Conservation (phyloP, 23 tunicate species). For the Clavelina lepadiformis region DNA sequence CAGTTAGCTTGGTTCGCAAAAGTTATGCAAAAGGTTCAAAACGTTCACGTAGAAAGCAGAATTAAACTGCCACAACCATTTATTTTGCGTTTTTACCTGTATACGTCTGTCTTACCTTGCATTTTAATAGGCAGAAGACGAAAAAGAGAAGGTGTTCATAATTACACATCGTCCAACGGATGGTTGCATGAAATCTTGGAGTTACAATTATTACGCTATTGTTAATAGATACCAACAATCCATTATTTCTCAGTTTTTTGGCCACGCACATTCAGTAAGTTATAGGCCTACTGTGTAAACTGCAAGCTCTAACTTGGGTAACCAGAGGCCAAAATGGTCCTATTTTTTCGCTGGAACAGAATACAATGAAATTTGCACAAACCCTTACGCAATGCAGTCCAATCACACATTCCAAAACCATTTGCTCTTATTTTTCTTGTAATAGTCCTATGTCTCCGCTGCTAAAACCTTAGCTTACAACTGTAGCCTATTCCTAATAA, state of each 20-base stretch:
- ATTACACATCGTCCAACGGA: slow-evolving; percentile 89
- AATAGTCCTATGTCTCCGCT: no score
- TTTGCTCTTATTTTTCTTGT: no score
- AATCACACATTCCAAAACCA: no score
- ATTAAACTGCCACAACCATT: not conserved
- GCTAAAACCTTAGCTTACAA: no score
- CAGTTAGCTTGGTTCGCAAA: slow-evolving; percentile 76
- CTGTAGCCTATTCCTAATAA: no score
- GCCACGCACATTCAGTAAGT: slow-evolving; percentile 83
- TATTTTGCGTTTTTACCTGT: not conserved
- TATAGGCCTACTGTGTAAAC: no score
- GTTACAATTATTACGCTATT: slow-evolving; percentile 70
- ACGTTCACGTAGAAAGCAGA: no score
- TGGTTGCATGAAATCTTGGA: slow-evolving; percentile 81
- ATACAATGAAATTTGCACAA: no score
- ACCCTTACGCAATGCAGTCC: no score
- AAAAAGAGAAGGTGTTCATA: slow-evolving; percentile 67
- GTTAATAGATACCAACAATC: slow-evolving; percentile 61
- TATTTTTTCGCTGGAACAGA: no score
- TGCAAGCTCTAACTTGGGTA: no score
- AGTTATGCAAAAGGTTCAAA: slow-evolving; percentile 37
- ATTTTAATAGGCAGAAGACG: slow-evolving; percentile 75
- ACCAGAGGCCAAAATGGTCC: no score
- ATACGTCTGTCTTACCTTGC: not conserved
- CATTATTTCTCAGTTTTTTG: slow-evolving; percentile 87